Conservation (phyloP, 2,113 vertebrate species). For the Aleadryas rufinucha region DNA sequence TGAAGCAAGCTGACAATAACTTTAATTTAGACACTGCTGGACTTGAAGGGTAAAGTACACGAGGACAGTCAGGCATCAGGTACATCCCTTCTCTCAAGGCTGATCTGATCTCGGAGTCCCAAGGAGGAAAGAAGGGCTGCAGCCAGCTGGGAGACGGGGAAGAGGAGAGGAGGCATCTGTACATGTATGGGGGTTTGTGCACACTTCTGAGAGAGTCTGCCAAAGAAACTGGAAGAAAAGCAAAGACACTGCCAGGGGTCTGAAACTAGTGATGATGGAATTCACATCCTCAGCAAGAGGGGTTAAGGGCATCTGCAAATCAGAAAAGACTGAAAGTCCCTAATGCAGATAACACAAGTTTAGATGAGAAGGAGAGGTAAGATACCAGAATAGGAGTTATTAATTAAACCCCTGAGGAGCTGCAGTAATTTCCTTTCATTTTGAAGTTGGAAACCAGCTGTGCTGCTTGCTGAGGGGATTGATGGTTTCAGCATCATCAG, state of each 20-base stretch:
- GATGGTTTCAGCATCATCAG: neutral
- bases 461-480: neutral
- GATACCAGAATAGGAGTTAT: neutral
- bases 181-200: accelerated
- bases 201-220: neutral
- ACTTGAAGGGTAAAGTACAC: neutral
- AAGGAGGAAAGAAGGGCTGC: neutral
- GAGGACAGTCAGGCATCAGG: neutral
- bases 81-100: neutral
- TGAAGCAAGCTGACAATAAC: neutral
- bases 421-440: slow-evolving; percentile 41
- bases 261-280: neutral
- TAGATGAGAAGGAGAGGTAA: neutral
- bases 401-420: slow-evolving; percentile 30
- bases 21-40: neutral
- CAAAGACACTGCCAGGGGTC: neutral
- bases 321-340: neutral
- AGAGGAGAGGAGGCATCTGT: neutral
- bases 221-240: neutral
- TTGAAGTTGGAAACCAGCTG: slow-evolving; percentile 19
- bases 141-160: neutral
- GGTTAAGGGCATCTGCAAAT: neutral
- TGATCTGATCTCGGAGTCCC: neutral
- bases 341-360: neutral
- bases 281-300: neutral